These are phyloP conservation scores for Pycnomerus fuliginosus DNA, from an alignment of 2,888 invertebrate genomes.

Conservation along the genomic window DNA sequence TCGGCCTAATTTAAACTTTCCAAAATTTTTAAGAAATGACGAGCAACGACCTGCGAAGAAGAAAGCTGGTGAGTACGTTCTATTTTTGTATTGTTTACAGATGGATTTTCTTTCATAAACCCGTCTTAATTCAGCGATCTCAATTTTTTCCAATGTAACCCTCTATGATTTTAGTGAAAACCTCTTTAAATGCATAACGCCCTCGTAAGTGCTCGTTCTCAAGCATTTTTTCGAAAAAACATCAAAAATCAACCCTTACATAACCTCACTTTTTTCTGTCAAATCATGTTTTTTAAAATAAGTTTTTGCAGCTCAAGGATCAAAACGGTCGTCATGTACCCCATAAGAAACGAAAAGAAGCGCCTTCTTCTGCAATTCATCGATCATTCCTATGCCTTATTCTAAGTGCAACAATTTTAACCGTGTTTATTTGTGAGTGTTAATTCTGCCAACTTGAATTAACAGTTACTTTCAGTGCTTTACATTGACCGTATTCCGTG, in stretches of 20 bases:
- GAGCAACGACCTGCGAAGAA: constrained; percentile 38
- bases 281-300: constrained; percentile 1
- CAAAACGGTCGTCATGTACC: constrained; percentile 32
- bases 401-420: constrained; percentile 47
- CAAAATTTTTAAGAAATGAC: too few relatives aligned
- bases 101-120: not conserved
- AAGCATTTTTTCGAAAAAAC: too few relatives aligned
- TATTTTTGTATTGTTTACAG: not conserved
- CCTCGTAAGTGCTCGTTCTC: constrained; percentile 5
- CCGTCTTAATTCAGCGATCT: not conserved
- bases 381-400: constrained; percentile 48
- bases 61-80: constrained; percentile 33
- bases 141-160: not conserved
- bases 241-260: constrained; percentile 4
- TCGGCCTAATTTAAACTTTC: too few relatives aligned
- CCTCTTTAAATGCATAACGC: not conserved
- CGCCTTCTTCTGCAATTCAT: constrained; percentile 38
- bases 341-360: constrained; percentile 41
- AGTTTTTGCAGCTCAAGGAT: constrained; percentile 38
- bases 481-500: constrained; percentile 58
- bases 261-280: constrained; percentile 12
- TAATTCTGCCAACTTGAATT: not conserved
- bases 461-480: constrained; percentile 51
- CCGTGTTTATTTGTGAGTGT: constrained; percentile 47
- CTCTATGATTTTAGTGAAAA: constrained; percentile 5